Conservation (phyloP, 2,113 vertebrate genomes). For the Vidua macroura region DNA sequence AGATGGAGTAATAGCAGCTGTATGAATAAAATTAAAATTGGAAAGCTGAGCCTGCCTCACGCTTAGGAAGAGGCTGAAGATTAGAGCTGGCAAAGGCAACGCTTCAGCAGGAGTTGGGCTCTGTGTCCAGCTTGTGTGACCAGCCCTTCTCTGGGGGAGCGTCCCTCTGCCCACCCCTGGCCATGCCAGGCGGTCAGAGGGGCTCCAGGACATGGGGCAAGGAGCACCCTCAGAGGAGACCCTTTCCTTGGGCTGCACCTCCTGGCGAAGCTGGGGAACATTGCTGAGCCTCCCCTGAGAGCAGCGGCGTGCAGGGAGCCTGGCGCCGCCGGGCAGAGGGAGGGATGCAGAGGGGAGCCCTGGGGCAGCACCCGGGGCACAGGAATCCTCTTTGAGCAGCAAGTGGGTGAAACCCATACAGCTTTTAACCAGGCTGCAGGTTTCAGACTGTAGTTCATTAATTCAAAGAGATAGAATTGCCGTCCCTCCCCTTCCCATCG, state of each 20-base stretch:
- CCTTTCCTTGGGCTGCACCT: neutral
- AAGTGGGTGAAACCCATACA: conserved; percentile 18
- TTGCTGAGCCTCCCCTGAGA: accelerated
- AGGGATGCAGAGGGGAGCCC: neutral
- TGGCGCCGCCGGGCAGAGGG: accelerated
- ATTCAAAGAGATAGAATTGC: conserved; percentile 59
- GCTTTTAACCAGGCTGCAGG: conserved; percentile 46
- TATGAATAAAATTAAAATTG: conserved; percentile 72
- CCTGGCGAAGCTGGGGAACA: neutral
- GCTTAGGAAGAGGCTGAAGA: neutral
- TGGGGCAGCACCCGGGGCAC: neutral
- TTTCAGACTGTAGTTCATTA: conserved; percentile 67
- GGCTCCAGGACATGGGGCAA: accelerated
- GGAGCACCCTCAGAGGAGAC: accelerated
- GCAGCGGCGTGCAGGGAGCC: neutral
- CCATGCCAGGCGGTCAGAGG: accelerated
- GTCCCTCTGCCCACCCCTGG: accelerated
- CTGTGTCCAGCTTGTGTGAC: neutral
- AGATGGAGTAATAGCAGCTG: conserved; percentile 50
- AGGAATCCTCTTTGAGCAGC: neutral
- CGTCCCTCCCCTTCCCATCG: conserved; percentile 24
- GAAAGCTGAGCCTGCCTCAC: neutral
- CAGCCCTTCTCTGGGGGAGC: accelerated
- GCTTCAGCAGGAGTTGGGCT: neutral
- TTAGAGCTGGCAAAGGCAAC: neutral